Conservation (phyloP, 2,888 invertebrate species). For the Lithophane semibrunnea region DNA sequence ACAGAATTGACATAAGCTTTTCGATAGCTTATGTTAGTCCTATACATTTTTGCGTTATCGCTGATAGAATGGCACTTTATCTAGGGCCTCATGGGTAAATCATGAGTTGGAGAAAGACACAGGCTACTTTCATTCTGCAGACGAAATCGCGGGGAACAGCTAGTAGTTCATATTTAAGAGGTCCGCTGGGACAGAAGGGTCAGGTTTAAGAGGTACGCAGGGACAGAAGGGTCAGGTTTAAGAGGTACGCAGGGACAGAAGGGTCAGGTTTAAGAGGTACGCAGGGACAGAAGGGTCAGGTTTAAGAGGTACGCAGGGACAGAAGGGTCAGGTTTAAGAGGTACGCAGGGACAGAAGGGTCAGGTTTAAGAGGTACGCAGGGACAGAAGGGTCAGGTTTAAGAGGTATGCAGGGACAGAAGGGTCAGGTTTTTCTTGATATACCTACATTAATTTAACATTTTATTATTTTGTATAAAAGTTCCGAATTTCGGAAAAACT, state of each 20-base stretch:
- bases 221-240: conserved; percentile 7
- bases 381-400: conserved; percentile 5
- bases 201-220: background rate
- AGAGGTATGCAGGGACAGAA: conserved; percentile 3
- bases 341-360: conserved; percentile 7
- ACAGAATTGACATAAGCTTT: too few relatives aligned
- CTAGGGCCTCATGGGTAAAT: too few relatives aligned
- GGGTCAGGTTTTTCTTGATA: background rate
- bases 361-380: background rate
- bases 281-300: conserved; percentile 7
- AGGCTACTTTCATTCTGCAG: too few relatives aligned
- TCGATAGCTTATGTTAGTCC: too few relatives aligned
- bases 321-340: background rate
- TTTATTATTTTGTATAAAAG: conserved; percentile 14
- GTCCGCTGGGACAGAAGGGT: conserved; percentile 7
- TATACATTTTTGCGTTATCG: too few relatives aligned
- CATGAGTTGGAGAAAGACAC: too few relatives aligned
- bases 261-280: background rate
- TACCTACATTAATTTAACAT: background rate
- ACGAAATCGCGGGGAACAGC: too few relatives aligned
- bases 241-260: conserved; percentile 4
- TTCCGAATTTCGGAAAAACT: conserved; percentile 7
- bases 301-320: background rate
- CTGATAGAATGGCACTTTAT: too few relatives aligned
- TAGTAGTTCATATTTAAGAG: background rate